Evolutionary conservation across 2,888 invertebrate species (phyloP), one percentile per base, ranked within the genome.

Genomic region (Erpobdella octoculata): DNA sequence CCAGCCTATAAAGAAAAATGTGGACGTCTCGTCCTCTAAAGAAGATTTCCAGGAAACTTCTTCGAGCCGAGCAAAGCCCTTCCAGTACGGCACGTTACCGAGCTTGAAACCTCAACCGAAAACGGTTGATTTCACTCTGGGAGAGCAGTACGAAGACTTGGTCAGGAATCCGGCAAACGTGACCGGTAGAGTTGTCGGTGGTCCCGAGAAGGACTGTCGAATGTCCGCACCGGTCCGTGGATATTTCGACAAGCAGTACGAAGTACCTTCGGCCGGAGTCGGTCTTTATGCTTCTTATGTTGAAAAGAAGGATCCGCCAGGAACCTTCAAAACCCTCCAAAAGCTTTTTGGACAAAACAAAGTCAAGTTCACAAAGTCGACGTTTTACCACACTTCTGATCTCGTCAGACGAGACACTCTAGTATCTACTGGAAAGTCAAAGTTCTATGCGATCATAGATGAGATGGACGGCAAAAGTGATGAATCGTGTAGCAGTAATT

Each of bases 391-490:
- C 21, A 53, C 53, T 28, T n/a, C n/a, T n/a, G n/a, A n/a, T n/a
- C n/a, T n/a, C n/a, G n/a, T n/a, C n/a, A 3, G 28, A 53, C 53
- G 21, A 21, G 28, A 28, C 71, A 71, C 71, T 9, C 31, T 64
- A 12, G 61, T 67, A 64, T 18, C 31, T 35, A 64, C 73, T 48
- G 79, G 79, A 8, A 81, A 80, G 72, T 81, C 81, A 48, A 80
- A 80, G 75, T 81, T 81, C 74, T 81, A 81, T 74, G 77, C 79
- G 15, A 71, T 74, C 12, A 21, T 53, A 8, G 21, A 12, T 6
- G 53, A 53, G 53, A 12, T 8, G 18, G 53, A 9, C 15, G 21
- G 4, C 8, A n/a, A n/a, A 4, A 9, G 5, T 21, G 53, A 53
- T 5, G 21, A 28, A 1, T 53, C 53, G 21, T 53, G 21, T 1